Evolutionary conservation across 2,888 invertebrate species (phyloP).

Genomic region (Drosophila multiciliata): DNA sequence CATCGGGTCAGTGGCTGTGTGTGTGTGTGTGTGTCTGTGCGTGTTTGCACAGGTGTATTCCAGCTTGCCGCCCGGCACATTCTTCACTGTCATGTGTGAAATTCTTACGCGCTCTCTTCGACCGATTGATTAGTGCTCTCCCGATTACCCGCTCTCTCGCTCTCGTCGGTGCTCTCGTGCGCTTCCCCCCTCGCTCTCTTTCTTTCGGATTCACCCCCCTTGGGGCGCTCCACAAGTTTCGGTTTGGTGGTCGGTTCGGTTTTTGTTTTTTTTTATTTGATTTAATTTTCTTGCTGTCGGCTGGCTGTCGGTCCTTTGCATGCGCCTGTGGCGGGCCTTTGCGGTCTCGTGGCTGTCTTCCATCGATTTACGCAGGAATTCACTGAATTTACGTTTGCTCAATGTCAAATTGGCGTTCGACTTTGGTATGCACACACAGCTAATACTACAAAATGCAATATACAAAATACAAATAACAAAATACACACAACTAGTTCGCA

Average conservation of each 20-base stretch:
- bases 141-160: background rate
- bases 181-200: background rate
- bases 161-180: background rate
- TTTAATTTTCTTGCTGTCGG: slow-evolving; percentile 2
- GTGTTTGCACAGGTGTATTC: slow-evolving; percentile 15
- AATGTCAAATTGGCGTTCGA: slow-evolving; percentile 78
- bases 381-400: slow-evolving; percentile 72
- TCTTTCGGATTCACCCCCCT: slow-evolving; percentile 8
- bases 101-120: slow-evolving; percentile 48
- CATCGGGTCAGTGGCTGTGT: background rate
- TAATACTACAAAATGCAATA: slow-evolving; percentile 8
- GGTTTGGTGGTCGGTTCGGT: slow-evolving; percentile 18
- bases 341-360: slow-evolving; percentile 44
- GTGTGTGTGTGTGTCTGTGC: slow-evolving; percentile 9
- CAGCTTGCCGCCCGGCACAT: slow-evolving; percentile 47
- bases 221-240: slow-evolving; percentile 1
- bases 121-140: slow-evolving; percentile 29
- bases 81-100: slow-evolving; percentile 76
- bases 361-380: slow-evolving; percentile 71
- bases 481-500: background rate
- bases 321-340: slow-evolving; percentile 25
- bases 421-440: slow-evolving; percentile 68
- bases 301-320: slow-evolving; percentile 20
- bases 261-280: slow-evolving; percentile 6
- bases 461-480: background rate